phyloP scores from a whole-genome alignment of 92 coral and sea anemone genomes.

The Palythoa grandiflora region DNA sequence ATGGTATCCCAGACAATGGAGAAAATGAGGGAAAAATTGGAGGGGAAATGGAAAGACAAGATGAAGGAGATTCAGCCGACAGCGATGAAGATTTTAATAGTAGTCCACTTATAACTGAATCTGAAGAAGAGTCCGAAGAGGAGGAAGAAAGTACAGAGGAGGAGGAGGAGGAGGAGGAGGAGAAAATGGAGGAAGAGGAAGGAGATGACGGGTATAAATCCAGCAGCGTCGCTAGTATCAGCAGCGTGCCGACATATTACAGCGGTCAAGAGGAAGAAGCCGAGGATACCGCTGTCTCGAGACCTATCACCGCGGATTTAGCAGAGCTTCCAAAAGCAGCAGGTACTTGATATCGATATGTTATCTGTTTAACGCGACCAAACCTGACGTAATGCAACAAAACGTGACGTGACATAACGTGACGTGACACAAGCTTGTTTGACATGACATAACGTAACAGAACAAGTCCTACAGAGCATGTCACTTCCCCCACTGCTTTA shows the following conservation, averaged over 20 bases:
- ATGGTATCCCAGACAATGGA: not conserved
- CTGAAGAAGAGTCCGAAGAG: constrained; percentile 58
- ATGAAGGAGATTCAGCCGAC: constrained; percentile 39
- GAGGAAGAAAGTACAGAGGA: constrained; percentile 55
- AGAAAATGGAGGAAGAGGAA: constrained; percentile 47
- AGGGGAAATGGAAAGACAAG: constrained; percentile 14
- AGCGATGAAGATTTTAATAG: constrained; percentile 40
- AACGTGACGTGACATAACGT: not conserved
- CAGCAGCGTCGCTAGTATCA: constrained; percentile 76
- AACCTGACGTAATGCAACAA: not conserved
- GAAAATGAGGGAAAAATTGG: constrained; percentile 22
- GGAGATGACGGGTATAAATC: constrained; percentile 61
- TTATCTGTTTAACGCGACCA: too few species aligned
- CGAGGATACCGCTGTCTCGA: constrained; percentile 34
- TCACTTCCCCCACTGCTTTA: too few species aligned
- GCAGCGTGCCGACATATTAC: constrained; percentile 73
- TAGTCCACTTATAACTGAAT: not conserved
- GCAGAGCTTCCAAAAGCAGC: not conserved
- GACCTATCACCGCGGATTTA: constrained; percentile 19
- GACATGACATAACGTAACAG: too few species aligned
- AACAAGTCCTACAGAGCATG: too few species aligned
- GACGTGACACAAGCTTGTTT: not conserved
- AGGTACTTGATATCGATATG: not conserved
- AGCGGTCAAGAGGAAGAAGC: constrained; percentile 59
- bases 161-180: constrained; percentile 54